Evolutionary conservation across 2,888 invertebrate species (phyloP).

Genomic region (Drosophila merina): DNA sequence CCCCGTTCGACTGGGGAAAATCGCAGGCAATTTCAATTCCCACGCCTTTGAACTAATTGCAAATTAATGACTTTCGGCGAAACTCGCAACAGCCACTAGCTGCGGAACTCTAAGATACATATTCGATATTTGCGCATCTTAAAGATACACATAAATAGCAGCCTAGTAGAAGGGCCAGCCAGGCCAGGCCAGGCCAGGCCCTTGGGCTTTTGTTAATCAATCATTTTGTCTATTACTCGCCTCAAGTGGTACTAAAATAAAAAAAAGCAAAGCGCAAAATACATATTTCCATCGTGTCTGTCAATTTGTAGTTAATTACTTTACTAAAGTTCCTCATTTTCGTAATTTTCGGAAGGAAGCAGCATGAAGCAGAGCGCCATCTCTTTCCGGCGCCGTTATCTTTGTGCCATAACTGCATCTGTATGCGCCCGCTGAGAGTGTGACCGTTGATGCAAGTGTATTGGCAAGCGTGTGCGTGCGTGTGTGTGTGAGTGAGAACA

Average conservation of each 20-base stretch:
- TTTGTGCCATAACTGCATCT: slow-evolving; percentile 24
- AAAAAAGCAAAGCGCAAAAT: slow-evolving; percentile 14
- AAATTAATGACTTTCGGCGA: slow-evolving; percentile 72
- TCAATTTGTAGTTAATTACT: slow-evolving; percentile 69
- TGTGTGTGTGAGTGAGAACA: slow-evolving; percentile 16
- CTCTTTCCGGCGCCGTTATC: slow-evolving; percentile 26
- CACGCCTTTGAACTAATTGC: slow-evolving; percentile 73
- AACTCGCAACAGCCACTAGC: slow-evolving; percentile 37
- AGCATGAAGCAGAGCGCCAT: slow-evolving; percentile 5
- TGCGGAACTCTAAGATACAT: slow-evolving; percentile 46
- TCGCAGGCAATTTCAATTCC: slow-evolving; percentile 68
- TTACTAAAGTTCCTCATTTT: slow-evolving; percentile 53
- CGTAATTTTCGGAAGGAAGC: background rate
- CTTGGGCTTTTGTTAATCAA: slow-evolving; percentile 62
- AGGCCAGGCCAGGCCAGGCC: slow-evolving; percentile 20
- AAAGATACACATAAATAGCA: slow-evolving; percentile 16
- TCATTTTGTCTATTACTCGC: slow-evolving; percentile 73
- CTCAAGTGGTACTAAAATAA: slow-evolving; percentile 33
- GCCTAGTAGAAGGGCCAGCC: slow-evolving; percentile 10
- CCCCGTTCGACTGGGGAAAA: slow-evolving; percentile 42
- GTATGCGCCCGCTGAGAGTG: slow-evolving; percentile 18
- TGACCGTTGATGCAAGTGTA: background rate
- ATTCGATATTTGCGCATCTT: slow-evolving; percentile 57
- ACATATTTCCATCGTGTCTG: slow-evolving; percentile 55
- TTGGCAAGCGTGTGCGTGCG: background rate